Evolutionary conservation across 2,113 vertebrate species (phyloP), one percentile per base, ranked within the genome.

Genomic region (Coptodon rendalli): DNA sequence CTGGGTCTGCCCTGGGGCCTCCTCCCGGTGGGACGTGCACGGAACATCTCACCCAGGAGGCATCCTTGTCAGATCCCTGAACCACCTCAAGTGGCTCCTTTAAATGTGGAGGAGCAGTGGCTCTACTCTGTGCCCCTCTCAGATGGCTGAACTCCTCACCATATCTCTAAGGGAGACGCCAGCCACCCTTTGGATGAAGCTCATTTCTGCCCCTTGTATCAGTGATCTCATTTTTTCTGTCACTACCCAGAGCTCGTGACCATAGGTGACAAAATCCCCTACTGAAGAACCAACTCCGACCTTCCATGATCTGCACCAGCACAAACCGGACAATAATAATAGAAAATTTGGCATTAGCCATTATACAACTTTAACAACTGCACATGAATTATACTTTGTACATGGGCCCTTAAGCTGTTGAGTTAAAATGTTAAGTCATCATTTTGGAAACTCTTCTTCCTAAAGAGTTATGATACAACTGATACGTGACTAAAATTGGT

Each of bases 401-500:
- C 5, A 6, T 0, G 1, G 57, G 6, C 57, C 29, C 57, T 59
- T 5, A 59, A 59, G 7, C 7, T 59, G 13, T 29, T 34, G 16
- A 19, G 29, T 61, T 61, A 61, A 61, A 61, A 61, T 34, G 14
- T 34, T 31, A 17, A 34, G 4, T 63, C 59, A 36, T 4, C 6
- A 63, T 66, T 66, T 66, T 36, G 61, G 31, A 3, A 36, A 66
- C 61, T 66, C 61, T 66, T 63, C 59, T 63, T 66, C 31, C 31
- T 7, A 36, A 36, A 36, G 5, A 36, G 29, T 11, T 63, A 63
- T 63, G 59, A 63, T 36, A 7, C 59, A 66, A 36, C 31, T n/a
- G 31, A 63, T 36, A 63, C 1, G 9, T 36, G 0, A 63, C 31
- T n/a, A 19, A 63, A 0, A 36, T 36, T 34, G 9, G 31, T 66